Evolutionary conservation across 2,888 invertebrate genomes (phyloP).

Genomic region (Caenorhabditis imperialis): DNA sequence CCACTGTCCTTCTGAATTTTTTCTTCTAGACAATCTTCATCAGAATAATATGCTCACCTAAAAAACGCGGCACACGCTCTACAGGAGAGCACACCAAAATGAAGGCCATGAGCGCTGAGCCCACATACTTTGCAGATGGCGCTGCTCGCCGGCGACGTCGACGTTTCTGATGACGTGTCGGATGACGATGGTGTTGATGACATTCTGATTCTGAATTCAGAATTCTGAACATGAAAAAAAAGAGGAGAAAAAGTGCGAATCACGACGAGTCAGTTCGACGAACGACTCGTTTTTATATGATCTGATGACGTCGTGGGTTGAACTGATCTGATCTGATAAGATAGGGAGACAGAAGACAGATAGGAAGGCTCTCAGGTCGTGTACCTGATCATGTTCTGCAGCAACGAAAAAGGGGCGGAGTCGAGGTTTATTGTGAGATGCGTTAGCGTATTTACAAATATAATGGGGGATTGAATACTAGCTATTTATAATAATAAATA

Average conservation of each 20-base stretch:
- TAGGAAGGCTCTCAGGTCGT: not conserved
- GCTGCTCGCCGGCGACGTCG: conserved; percentile 16
- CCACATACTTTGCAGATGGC: conserved; percentile 36
- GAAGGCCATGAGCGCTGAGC: conserved; percentile 25
- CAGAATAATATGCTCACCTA: conserved; percentile 2
- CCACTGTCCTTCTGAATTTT: conserved; percentile 53
- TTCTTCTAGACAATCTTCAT: too few relatives aligned
- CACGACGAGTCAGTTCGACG: conserved; percentile 12
- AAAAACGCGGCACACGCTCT: conserved; percentile 49
- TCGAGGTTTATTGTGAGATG: too few relatives aligned
- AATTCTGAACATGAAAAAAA: not conserved
- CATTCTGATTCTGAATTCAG: conserved; percentile 8
- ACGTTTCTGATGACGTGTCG: conserved; percentile 30
- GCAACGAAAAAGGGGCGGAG: too few relatives aligned
- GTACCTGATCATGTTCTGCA: not conserved
- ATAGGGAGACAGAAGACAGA: conserved; percentile 2
- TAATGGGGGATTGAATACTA: too few relatives aligned
- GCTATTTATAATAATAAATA: too few relatives aligned
- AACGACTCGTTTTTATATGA: conserved; percentile 2
- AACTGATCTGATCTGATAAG: not conserved
- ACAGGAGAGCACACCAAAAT: conserved; percentile 44
- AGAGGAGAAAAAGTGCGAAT: not conserved
- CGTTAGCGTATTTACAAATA: too few relatives aligned
- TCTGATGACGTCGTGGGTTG: conserved; percentile 6
- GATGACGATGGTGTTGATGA: conserved; percentile 29